Conservation (phyloP, 2,888 invertebrate genomes). For the Epinotia bilunana region DNA sequence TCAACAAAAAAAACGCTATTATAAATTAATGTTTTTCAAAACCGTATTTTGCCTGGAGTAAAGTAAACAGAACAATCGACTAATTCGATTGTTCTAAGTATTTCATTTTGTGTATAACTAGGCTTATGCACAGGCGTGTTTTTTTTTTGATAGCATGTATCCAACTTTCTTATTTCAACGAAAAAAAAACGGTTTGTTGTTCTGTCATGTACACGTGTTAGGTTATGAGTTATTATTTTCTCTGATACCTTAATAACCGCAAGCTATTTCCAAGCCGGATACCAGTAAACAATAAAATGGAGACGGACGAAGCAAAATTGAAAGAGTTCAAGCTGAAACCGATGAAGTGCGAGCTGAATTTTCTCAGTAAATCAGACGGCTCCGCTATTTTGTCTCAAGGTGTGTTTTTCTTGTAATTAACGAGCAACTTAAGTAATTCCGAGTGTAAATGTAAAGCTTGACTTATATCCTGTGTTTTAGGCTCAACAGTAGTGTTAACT, state of each 20-base stretch:
- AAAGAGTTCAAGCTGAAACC: slow-evolving; percentile 72
- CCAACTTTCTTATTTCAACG: background rate
- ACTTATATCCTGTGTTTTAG: slow-evolving; percentile 74
- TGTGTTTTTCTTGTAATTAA: slow-evolving; percentile 58
- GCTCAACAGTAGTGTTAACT: slow-evolving; percentile 90
- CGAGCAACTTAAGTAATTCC: slow-evolving; percentile 18
- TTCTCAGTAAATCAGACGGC: slow-evolving; percentile 90
- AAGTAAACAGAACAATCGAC: no score
- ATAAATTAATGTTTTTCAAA: no score
- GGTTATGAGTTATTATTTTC: slow-evolving; percentile 34
- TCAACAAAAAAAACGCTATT: no score
- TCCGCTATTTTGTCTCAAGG: slow-evolving; percentile 92
- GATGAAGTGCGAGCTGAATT: slow-evolving; percentile 89
- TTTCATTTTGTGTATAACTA: background rate
- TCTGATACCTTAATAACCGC: background rate
- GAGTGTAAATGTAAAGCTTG: slow-evolving; percentile 17
- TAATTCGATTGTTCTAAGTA: no score
- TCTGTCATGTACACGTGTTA: slow-evolving; percentile 34
- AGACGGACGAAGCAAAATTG: slow-evolving; percentile 53
- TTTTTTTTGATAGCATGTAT: background rate
- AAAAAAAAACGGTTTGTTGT: slow-evolving; percentile 20
- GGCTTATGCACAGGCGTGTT: background rate
- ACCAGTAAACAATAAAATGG: slow-evolving; percentile 55
- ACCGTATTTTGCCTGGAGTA: no score
- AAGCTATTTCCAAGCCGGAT: background rate